Evolutionary conservation across 2,888 invertebrate species (phyloP).

Genomic region (Heliconius aoede): DNA sequence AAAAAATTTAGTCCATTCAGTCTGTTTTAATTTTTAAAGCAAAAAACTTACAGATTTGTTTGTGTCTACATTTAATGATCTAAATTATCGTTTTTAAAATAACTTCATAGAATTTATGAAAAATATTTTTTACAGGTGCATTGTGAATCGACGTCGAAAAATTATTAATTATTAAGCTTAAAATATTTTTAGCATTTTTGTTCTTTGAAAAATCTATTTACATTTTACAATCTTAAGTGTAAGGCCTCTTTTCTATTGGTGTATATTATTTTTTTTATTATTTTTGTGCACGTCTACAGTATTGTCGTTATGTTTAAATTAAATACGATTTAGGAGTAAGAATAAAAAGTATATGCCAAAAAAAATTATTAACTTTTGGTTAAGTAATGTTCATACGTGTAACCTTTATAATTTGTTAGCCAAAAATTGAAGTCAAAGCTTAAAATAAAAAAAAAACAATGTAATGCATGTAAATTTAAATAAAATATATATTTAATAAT

Average conservation of each 20-base stretch:
- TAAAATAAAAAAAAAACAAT: not conserved
- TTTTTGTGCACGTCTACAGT: not conserved
- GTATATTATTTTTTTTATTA: not conserved
- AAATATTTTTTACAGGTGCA: slow-evolving; percentile 58
- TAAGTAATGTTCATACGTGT: not conserved
- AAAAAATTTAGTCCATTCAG: not conserved
- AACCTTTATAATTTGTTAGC: slow-evolving; percentile 3
- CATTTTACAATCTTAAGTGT: not conserved
- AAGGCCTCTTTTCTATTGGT: not conserved
- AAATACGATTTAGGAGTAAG: not conserved
- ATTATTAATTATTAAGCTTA: slow-evolving; percentile 25
- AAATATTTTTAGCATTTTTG: slow-evolving; percentile 18
- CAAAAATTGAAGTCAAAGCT: not conserved
- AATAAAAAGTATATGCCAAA: not conserved
- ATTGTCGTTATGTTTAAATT: not conserved
- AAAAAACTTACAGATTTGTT: not conserved
- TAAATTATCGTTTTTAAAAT: not conserved
- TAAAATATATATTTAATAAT: not conserved
- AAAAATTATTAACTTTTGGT: not conserved
- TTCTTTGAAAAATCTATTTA: slow-evolving; percentile 23
- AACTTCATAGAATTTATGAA: too few relatives aligned
- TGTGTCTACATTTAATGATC: not conserved
- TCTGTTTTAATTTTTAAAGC: too few relatives aligned
- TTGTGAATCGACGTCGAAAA: slow-evolving; percentile 50
- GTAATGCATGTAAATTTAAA: not conserved